phyloP scores from a whole-genome alignment of 1,140 invertebrate genomes.

The Akabosia matsudoensis region DNA sequence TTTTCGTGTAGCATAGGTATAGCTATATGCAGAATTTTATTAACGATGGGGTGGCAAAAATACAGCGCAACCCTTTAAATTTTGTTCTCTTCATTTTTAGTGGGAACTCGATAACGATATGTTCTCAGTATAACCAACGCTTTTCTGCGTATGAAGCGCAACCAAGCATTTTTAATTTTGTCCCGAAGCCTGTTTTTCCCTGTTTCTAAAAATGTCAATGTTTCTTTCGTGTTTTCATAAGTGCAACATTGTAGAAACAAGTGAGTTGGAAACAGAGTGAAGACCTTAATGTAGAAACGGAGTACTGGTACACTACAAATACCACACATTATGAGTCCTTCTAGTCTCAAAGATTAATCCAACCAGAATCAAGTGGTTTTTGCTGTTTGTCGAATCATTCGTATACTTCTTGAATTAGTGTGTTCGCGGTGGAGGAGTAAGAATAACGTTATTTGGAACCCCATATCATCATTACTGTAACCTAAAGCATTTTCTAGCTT shows the following conservation, averaged over 20 bases:
- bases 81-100: too few relatives aligned
- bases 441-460: too few relatives aligned
- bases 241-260: not conserved
- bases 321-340: not conserved
- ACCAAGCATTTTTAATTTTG: constrained; percentile 20
- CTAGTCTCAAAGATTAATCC: constrained; percentile 21
- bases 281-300: not conserved
- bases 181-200: constrained; percentile 8
- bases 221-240: constrained; percentile 18
- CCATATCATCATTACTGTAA: not conserved
- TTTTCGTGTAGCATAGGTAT: too few relatives aligned
- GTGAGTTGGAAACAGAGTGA: constrained; percentile 1
- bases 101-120: too few relatives aligned
- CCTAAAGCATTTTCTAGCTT: too few relatives aligned
- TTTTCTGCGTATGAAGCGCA: constrained; percentile 7
- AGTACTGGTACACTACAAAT: not conserved
- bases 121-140: too few relatives aligned
- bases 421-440: not conserved
- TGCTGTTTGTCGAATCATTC: constrained; percentile 14
- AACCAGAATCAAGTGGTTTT: constrained; percentile 23
- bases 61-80: too few relatives aligned
- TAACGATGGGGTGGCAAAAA: too few relatives aligned
- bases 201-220: constrained; percentile 24
- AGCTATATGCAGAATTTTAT: too few relatives aligned
- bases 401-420: not conserved